Evolutionary conservation across 1,140 invertebrate species (phyloP).

Genomic region (Panagrolaimus sp.): DNA sequence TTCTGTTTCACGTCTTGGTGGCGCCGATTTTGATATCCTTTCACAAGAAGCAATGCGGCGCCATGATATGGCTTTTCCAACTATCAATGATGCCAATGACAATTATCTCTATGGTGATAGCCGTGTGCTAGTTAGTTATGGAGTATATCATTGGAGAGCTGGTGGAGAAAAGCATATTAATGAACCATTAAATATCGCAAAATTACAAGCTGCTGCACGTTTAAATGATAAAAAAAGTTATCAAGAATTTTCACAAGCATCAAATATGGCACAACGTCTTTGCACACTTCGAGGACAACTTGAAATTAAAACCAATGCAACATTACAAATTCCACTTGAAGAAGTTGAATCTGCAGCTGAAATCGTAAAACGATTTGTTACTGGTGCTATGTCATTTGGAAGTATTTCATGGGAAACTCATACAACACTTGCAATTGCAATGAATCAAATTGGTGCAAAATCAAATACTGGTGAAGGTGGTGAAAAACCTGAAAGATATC

Average conservation of each 20-base stretch:
- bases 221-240: constrained; percentile 77
- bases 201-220: constrained; percentile 73
- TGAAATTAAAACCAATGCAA: constrained; percentile 70
- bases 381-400: constrained; percentile 80
- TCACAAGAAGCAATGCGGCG: constrained; percentile 79
- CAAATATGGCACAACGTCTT: constrained; percentile 75
- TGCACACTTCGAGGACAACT: constrained; percentile 89
- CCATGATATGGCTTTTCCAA: constrained; percentile 73
- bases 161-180: constrained; percentile 98
- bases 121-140: constrained; percentile 80
- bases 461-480: constrained; percentile 93
- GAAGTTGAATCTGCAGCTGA: constrained; percentile 84
- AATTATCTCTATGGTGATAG: constrained; percentile 35
- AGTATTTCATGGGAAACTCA: constrained; percentile 88
- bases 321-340: constrained; percentile 69
- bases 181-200: constrained; percentile 84
- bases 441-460: constrained; percentile 91
- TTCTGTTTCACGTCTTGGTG: constrained; percentile 87
- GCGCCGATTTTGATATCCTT: constrained; percentile 79
- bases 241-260: constrained; percentile 77
- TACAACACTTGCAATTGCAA: constrained; percentile 84
- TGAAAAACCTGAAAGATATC: constrained; percentile 75
- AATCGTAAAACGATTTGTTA: constrained; percentile 81
- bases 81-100: constrained; percentile 47
- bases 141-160: constrained; percentile 87